A percentile compares a stretch with the other conserved stretches of the same genome.
phyloP scores from a whole-genome alignment of 92 coral and sea anemone species.

The Plumapathes pennacea region DNA sequence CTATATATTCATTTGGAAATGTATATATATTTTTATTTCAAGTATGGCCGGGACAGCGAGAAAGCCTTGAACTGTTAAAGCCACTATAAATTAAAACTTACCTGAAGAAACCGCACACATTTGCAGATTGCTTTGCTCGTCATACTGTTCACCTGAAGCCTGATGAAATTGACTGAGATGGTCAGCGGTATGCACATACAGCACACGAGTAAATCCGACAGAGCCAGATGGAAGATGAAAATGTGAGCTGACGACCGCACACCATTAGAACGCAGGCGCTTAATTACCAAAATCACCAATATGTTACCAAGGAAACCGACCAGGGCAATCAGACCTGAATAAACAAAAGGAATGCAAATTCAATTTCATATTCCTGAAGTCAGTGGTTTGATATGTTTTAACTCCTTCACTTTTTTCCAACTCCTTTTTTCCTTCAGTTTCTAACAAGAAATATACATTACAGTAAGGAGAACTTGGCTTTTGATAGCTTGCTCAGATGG shows the following conservation, averaged over 20 bases:
- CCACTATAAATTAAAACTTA: background rate
- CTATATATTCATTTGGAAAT: too few species aligned
- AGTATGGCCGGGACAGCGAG: too few species aligned
- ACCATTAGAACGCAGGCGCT: conserved; percentile 42
- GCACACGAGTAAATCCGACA: conserved; percentile 56
- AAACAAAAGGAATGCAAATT: too few species aligned
- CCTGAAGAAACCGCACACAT: conserved; percentile 55
- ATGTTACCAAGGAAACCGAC: conserved; percentile 49
- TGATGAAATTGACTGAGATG: conserved; percentile 36
- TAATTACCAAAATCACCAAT: conserved; percentile 36
- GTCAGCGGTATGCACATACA: conserved; percentile 65
- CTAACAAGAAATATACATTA: too few species aligned
- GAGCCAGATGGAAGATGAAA: conserved; percentile 50
- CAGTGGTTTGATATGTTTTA: too few species aligned
- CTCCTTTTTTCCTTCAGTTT: too few species aligned
- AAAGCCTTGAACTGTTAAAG: too few species aligned
- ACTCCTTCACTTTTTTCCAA: too few species aligned
- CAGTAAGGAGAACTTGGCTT: too few species aligned
- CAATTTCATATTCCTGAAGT: too few species aligned
- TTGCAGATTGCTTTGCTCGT: conserved; percentile 43
- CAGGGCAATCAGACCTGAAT: conserved; percentile 37
- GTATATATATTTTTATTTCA: too few species aligned
- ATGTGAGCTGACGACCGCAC: conserved; percentile 37
- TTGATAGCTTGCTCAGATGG: too few species aligned
- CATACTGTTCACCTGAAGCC: conserved; percentile 10